Evolutionary conservation across 2,797 vertebrate species (phyloP).

Genomic region (Capromys pilorides): DNA sequence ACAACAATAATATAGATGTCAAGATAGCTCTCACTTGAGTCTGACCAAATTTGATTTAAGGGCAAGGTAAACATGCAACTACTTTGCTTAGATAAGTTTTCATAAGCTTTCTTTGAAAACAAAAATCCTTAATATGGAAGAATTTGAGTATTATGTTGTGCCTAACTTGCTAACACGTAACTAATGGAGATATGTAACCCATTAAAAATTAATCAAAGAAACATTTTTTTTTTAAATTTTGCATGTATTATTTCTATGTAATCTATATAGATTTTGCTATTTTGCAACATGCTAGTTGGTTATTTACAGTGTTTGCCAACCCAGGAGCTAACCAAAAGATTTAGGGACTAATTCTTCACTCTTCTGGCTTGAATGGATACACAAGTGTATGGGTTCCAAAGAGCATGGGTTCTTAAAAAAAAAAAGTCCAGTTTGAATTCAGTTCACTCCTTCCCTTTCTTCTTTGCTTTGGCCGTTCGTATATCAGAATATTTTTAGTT

Average conservation of each 20-base stretch:
- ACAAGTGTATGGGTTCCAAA: neutral
- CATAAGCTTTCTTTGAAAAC: neutral
- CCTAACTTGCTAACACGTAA: neutral
- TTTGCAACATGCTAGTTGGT: neutral
- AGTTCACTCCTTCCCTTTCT: neutral
- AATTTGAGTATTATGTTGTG: neutral
- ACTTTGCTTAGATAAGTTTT: neutral
- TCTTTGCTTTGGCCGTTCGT: neutral
- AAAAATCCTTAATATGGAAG: neutral
- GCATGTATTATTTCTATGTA: neutral
- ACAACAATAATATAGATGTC: neutral
- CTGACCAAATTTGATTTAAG: conserved; percentile 30
- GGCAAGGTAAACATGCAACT: neutral
- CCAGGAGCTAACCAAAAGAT: neutral
- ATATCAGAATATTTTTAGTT: neutral
- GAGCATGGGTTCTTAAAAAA: neutral
- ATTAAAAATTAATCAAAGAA: conserved; percentile 30
- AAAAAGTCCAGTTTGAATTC: neutral
- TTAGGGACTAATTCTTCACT: neutral
- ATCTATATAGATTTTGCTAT: neutral
- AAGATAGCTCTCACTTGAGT: neutral
- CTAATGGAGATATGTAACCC: neutral
- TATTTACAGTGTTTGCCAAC: neutral
- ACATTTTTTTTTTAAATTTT: neutral
- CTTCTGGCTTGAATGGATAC: neutral